Evolutionary conservation across 2,888 invertebrate species (phyloP).

Genomic region (Fragum whitleyi): DNA sequence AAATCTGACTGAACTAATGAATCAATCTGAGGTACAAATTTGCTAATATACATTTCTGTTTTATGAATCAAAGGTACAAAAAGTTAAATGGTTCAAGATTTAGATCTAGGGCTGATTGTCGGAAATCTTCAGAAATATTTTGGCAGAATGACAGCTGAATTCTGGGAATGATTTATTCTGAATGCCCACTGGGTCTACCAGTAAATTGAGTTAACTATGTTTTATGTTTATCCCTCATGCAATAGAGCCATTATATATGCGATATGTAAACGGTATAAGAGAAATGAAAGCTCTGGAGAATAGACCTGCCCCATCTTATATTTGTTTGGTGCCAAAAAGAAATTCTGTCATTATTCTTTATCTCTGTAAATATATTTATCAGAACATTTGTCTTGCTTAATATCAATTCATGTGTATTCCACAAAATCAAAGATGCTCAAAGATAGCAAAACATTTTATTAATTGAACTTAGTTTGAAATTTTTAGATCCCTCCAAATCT

Average conservation of each 20-base stretch:
- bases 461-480: no score
- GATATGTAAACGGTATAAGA: not conserved
- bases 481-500: no score
- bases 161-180: constrained; percentile 23
- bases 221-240: constrained; percentile 16
- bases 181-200: not conserved
- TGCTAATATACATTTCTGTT: not conserved
- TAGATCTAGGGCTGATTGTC: not conserved
- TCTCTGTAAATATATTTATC: no score
- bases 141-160: constrained; percentile 23
- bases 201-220: constrained; percentile 15
- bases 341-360: not conserved
- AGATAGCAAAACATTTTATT: no score
- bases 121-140: constrained; percentile 6
- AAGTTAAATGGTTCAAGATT: not conserved
- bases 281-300: not conserved
- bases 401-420: no score
- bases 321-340: not conserved
- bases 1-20: no score
- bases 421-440: no score
- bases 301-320: not conserved
- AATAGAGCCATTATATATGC: constrained; percentile 19
- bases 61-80: not conserved
- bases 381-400: no score
- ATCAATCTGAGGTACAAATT: not conserved